Base-by-base conservation (phyloP, 2,113 vertebrate genomes). In the Tenrec ecaudatus region DNA sequence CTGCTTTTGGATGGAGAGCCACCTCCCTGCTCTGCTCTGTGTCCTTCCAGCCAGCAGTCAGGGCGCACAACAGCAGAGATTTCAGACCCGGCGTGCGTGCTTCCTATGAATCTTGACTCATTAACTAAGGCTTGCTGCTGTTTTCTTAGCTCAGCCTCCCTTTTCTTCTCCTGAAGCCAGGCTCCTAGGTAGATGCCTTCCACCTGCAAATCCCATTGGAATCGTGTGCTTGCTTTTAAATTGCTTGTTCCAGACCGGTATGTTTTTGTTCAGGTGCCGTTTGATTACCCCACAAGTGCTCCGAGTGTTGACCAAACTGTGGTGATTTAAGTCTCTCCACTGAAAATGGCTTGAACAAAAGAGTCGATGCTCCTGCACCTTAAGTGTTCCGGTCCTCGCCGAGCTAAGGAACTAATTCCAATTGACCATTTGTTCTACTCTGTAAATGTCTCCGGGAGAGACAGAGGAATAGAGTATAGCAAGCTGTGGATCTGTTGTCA, bases 221-320 rank as follows among this genome's bases (percentile, higher is more conserved):
- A 27, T 6, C 23, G 14, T 60, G 75, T 29, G 89, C 93, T 93
- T 25, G 66, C 71, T 89, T 73, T 92, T 91, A 66, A 87, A 14
- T 7, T 27, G 57, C 64, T 33, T 90, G 66, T 66, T 95, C 69
- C 40, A 68, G 93, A 80, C 9, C 22, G 73, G 9, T 6, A 20
- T 40, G 12, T 29, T 43, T 71, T 62, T 23, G 3, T 94, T 68
- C 16, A 58, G 17, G 23, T 20, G 77, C 22, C 66, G 19, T 60
- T 31, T 71, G 87, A 82, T 97, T 89, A 82, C 85, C 91, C 80
- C 66, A 86, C 93, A 96, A 60, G 29, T 84, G 79, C 31, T 82
- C 60, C 53, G 0, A 0, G 76, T 4, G 66, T 16, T n/a, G 89
- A 96, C 82, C 76, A 57, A 4, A 6, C 25, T 66, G 88, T 2